Evolutionary conservation across 2,888 invertebrate species (phyloP).

Genomic region (Punctoribates punctum): DNA sequence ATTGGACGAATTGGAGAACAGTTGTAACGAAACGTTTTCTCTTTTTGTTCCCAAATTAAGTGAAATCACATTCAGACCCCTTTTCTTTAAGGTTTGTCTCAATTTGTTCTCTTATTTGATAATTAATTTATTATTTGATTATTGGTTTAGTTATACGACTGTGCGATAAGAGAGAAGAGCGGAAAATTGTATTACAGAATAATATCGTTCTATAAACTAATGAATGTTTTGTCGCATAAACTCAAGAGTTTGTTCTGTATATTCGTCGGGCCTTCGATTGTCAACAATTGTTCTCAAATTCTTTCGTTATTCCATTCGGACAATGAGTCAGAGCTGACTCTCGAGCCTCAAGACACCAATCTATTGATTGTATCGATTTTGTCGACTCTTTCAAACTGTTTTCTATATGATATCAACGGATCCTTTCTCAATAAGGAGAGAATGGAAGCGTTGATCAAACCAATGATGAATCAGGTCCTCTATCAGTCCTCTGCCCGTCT

Average conservation of each 20-base stretch:
- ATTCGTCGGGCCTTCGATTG: constrained; percentile 75
- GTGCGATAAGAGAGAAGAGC: constrained; percentile 64
- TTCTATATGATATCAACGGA: constrained; percentile 70
- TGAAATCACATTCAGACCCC: constrained; percentile 79
- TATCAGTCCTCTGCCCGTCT: too few species aligned
- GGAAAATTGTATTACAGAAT: constrained; percentile 53
- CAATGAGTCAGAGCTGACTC: constrained; percentile 7
- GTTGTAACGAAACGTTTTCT: constrained; percentile 70
- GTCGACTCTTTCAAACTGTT: constrained; percentile 70
- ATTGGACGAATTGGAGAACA: constrained; percentile 52
- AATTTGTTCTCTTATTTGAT: background rate
- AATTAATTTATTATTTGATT: constrained; percentile 54
- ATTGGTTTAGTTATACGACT: constrained; percentile 65
- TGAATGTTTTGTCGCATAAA: constrained; percentile 62
- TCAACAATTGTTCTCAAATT: constrained; percentile 68
- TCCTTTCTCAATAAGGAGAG: constrained; percentile 78
- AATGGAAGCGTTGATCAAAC: constrained; percentile 77
- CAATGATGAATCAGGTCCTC: constrained; percentile 82
- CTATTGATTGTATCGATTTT: constrained; percentile 58
- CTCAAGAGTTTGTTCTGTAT: constrained; percentile 81
- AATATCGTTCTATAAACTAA: constrained; percentile 45
- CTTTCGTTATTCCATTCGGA: constrained; percentile 37
- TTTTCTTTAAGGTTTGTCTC: constrained; percentile 63
- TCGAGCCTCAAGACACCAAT: constrained; percentile 15
- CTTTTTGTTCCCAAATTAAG: constrained; percentile 79